phyloP scores from a whole-genome alignment of 2,113 vertebrate genomes.

The Narcine bancroftii region DNA sequence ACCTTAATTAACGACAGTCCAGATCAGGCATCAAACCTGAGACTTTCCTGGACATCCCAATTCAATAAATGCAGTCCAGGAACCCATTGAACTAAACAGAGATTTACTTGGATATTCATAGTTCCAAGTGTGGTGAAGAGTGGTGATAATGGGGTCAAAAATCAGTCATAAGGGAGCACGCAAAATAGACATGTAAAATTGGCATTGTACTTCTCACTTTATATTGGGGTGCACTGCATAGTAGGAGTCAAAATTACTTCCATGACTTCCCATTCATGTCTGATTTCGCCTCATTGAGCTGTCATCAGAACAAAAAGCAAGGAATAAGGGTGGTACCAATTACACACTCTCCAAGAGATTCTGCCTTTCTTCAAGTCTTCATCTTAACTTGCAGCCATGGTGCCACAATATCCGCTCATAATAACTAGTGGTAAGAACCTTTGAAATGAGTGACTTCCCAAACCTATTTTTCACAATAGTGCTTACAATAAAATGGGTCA shows the following conservation, averaged over 20 bases:
- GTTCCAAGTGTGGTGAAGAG: neutral
- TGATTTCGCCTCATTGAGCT: neutral
- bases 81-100: neutral
- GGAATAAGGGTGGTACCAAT: neutral
- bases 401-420: neutral
- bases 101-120: neutral
- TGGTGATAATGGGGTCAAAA: neutral
- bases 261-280: neutral
- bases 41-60: neutral
- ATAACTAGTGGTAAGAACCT: slow-evolving; percentile 7
- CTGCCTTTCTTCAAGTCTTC: neutral
- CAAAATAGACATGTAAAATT: neutral
- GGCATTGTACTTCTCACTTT: neutral
- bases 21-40: neutral
- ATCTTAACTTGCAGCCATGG: neutral
- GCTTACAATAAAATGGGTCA: neutral
- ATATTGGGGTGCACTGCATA: neutral
- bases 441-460: neutral
- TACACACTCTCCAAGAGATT: neutral
- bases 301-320: neutral
- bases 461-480: neutral
- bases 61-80: neutral
- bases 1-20: neutral
- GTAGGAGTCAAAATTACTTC: neutral
- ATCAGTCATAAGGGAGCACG: neutral